These are phyloP conservation scores for Steinernema scapterisci DNA, from an alignment of 2,888 invertebrate genomes.

Conservation along the genomic window DNA sequence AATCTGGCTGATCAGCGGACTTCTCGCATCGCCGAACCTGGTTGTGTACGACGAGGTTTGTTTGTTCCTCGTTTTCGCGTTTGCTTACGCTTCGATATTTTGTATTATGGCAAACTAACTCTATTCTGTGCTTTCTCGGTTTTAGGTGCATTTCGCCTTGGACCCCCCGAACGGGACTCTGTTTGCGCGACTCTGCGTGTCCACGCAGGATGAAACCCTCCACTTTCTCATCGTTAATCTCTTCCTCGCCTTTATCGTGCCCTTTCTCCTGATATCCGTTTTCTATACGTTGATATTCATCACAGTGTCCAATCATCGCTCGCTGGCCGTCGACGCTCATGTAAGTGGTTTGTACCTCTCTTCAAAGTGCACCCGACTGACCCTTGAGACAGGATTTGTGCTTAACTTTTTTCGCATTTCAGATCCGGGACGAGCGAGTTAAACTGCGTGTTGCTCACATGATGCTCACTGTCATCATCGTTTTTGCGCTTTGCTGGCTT, in stretches of 20 bases:
- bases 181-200: conserved; percentile 55
- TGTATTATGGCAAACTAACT: no score
- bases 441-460: conserved; percentile 66
- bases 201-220: conserved; percentile 52
- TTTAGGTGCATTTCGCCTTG: conserved; percentile 45
- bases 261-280: conserved; percentile 61
- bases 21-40: conserved; percentile 62
- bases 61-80: not conserved
- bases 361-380: not conserved
- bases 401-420: conserved; percentile 33
- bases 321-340: conserved; percentile 66
- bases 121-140: not conserved
- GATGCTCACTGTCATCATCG: conserved; percentile 67
- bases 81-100: no score
- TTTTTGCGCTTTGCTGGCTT: conserved; percentile 65
- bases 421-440: conserved; percentile 63
- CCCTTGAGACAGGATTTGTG: not conserved
- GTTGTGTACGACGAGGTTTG: conserved; percentile 58
- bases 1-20: conserved; percentile 61
- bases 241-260: conserved; percentile 63
- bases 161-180: conserved; percentile 44
- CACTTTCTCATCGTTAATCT: conserved; percentile 62
- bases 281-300: conserved; percentile 64
- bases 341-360: conserved; percentile 42
- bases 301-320: conserved; percentile 60